These are phyloP conservation scores for Phrynosoma platyrhinos DNA, from an alignment of 2,113 vertebrate genomes.

Conservation along the genomic window DNA sequence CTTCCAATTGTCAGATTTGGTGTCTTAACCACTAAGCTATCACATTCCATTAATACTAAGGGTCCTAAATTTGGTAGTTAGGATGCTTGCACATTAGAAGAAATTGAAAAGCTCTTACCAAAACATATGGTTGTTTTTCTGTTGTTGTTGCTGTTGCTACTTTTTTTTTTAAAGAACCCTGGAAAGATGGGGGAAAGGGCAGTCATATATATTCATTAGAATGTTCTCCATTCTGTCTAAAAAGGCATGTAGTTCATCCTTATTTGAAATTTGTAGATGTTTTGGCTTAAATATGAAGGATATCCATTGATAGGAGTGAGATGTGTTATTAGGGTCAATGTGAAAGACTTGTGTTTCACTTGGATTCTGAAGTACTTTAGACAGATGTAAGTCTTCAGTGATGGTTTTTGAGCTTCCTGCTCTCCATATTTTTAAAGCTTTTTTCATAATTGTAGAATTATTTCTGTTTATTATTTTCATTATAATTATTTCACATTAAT, in stretches of 20 bases:
- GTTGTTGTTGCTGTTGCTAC: background rate
- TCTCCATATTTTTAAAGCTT: background rate
- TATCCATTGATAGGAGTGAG: background rate
- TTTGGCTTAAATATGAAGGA: background rate
- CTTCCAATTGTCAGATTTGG: no score
- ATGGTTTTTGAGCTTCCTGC: background rate
- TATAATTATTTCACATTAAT: background rate
- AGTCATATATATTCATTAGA: background rate
- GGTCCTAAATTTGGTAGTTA: slow-evolving; percentile 23
- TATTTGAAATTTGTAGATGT: background rate
- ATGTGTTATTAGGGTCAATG: background rate
- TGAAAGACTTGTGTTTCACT: background rate
- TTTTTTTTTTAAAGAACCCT: background rate
- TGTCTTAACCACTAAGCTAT: no score
- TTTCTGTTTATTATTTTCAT: no score
- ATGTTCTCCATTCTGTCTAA: no score
- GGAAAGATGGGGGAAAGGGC: background rate
- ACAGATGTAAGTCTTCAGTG: background rate
- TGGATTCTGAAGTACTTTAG: background rate
- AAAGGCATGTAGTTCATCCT: no score
- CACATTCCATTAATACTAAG: no score
- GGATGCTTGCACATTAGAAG: slow-evolving; percentile 33
- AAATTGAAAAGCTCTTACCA: slow-evolving; percentile 25
- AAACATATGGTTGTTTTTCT: background rate
- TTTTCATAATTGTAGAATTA: no score